A percentile compares a stretch with the other conserved stretches of the same genome.
phyloP scores from a whole-genome alignment of 53 echinoderm and acorn worm genomes.

The Arbacia lixula region DNA sequence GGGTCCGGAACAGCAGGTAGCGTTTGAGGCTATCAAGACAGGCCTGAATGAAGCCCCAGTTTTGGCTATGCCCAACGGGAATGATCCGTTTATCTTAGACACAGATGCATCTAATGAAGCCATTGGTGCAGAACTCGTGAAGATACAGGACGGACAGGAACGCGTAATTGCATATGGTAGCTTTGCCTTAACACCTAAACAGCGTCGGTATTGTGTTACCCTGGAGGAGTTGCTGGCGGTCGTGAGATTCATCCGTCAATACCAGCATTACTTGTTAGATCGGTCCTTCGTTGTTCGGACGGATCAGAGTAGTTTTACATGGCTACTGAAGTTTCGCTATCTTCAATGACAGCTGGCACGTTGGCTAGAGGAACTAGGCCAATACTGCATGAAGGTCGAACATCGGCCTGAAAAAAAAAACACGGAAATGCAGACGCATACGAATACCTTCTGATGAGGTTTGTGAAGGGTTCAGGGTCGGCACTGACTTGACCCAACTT shows the following conservation, averaged over 20 bases:
- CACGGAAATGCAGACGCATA: too few species aligned
- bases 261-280: slow-evolving; percentile 57
- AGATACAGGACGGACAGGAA: slow-evolving; percentile 43
- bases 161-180: slow-evolving; percentile 34
- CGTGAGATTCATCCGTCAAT: too few species aligned
- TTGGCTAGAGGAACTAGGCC: too few species aligned
- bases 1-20: slow-evolving; percentile 40
- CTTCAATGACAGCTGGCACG: too few species aligned
- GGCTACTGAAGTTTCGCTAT: slow-evolving; percentile 50
- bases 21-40: slow-evolving; percentile 46
- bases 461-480: too few species aligned
- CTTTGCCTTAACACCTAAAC: slow-evolving; percentile 17
- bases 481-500: too few species aligned
- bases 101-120: too few species aligned
- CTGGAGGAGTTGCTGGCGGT: slow-evolving; percentile 32
- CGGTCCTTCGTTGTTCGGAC: slow-evolving; percentile 35
- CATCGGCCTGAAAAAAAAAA: too few species aligned
- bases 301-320: slow-evolving; percentile 47
- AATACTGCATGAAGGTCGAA: too few species aligned
- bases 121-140: slow-evolving; percentile 60
- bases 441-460: too few species aligned
- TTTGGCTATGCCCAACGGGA: slow-evolving; percentile 39
- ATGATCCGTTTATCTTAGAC: slow-evolving; percentile 58
- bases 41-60: slow-evolving; percentile 46
- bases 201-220: slow-evolving; percentile 44